Percentiles rank a stretch among this genome's conserved stretches.
Evolutionary conservation across 2,888 invertebrate species (phyloP).

Genomic region (Drosophila atripex): DNA sequence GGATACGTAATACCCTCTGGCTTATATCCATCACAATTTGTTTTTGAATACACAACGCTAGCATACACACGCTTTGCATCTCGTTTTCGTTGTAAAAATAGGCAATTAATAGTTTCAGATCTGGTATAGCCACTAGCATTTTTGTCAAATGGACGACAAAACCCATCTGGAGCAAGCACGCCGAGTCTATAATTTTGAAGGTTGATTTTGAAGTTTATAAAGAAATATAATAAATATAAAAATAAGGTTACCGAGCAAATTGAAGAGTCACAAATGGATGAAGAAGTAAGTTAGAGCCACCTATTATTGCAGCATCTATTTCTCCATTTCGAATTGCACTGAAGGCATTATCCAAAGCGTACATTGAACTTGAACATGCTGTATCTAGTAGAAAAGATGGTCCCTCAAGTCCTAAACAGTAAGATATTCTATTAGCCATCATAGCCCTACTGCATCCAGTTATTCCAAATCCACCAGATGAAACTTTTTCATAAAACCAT

Average conservation of each 20-base stretch:
- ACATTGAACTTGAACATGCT: constrained; percentile 96
- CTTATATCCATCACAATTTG: constrained; percentile 91
- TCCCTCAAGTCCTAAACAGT: constrained; percentile 93
- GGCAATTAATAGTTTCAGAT: constrained; percentile 90
- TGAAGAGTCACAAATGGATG: constrained; percentile 95
- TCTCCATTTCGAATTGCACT: constrained; percentile 90
- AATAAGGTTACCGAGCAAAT: constrained; percentile 88
- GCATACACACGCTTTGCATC: constrained; percentile 89
- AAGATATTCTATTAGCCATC: constrained; percentile 96
- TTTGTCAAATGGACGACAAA: constrained; percentile 95
- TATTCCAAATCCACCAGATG: constrained; percentile 84
- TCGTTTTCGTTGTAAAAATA: constrained; percentile 89
- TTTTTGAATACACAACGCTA: constrained; percentile 90
- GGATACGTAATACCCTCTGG: constrained; percentile 89
- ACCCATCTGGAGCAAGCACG: constrained; percentile 92
- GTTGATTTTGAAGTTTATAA: background rate
- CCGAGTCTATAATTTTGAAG: constrained; percentile 86
- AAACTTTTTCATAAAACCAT: constrained; percentile 88
- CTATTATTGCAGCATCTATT: constrained; percentile 95
- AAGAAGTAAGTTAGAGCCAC: constrained; percentile 92
- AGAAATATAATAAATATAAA: no score
- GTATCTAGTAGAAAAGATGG: constrained; percentile 96
- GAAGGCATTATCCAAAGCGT: constrained; percentile 93
- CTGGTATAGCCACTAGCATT: constrained; percentile 92
- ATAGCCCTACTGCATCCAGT: constrained; percentile 93